A percentile compares a stretch with the other conserved stretches of the same genome.
Evolutionary conservation across 2,888 invertebrate genomes (phyloP).

Genomic region (Oscheius myriophilus): DNA sequence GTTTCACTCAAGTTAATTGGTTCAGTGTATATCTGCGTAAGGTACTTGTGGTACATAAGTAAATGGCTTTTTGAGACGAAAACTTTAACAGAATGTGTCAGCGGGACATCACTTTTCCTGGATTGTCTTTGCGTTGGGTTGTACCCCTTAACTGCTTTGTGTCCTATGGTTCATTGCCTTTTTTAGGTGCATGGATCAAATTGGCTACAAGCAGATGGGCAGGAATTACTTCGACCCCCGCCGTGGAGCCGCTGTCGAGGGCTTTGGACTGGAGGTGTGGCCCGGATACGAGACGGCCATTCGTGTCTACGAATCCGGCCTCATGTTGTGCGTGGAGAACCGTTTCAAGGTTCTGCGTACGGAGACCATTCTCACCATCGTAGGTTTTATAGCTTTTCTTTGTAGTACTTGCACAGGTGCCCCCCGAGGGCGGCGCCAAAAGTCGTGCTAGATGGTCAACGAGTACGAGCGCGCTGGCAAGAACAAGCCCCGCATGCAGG

Average conservation of each 20-base stretch:
- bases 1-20: slow-evolving; percentile 20
- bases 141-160: too few relatives aligned
- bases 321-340: slow-evolving; percentile 84
- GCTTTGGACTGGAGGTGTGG: slow-evolving; percentile 70
- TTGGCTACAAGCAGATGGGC: slow-evolving; percentile 66
- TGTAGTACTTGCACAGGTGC: too few relatives aligned
- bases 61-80: too few relatives aligned
- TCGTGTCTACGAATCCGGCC: slow-evolving; percentile 81
- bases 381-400: slow-evolving; percentile 21
- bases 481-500: slow-evolving; percentile 16
- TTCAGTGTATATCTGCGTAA: too few relatives aligned
- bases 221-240: slow-evolving; percentile 69
- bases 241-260: slow-evolving; percentile 74
- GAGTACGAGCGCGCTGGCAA: slow-evolving; percentile 23
- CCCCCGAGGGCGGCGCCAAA: too few relatives aligned
- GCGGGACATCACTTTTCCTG: too few relatives aligned
- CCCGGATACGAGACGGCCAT: slow-evolving; percentile 79
- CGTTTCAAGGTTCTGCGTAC: slow-evolving; percentile 84
- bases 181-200: slow-evolving; percentile 58
- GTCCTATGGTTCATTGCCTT: slow-evolving; percentile 21
- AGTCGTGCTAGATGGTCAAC: slow-evolving; percentile 29
- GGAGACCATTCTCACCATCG: slow-evolving; percentile 79
- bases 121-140: too few relatives aligned
- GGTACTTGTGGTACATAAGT: too few relatives aligned
- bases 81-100: too few relatives aligned